Percentiles rank a stretch among this genome's conserved stretches.
phyloP scores from a whole-genome alignment of 2,113 vertebrate species.

The Tragelaphus strepsiceros region DNA sequence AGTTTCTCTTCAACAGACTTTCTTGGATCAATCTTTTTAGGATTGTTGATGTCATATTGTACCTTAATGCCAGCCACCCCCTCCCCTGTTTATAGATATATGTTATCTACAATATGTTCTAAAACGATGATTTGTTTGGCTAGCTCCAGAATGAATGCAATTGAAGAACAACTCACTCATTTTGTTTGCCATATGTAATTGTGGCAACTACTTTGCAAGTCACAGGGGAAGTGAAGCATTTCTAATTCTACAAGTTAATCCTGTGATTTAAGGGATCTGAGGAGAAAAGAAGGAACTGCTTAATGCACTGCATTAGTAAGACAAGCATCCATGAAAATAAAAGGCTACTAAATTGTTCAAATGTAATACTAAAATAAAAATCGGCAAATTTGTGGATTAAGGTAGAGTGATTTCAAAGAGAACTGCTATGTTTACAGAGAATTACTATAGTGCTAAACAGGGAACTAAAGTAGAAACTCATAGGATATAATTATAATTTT shows the following conservation, averaged over 20 bases:
- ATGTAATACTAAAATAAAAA: neutral
- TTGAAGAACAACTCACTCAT: neutral
- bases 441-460: neutral
- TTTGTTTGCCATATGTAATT: neutral
- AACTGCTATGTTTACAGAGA: neutral
- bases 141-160: neutral
- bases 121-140: neutral
- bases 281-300: neutral
- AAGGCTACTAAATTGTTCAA: neutral
- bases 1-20: neutral
- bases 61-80: neutral
- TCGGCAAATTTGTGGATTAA: neutral
- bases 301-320: neutral
- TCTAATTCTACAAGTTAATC: constrained; percentile 47
- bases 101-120: neutral
- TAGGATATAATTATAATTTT: neutral
- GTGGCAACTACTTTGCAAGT: neutral
- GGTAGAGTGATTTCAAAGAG: neutral
- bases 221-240: neutral
- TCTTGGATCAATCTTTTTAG: neutral
- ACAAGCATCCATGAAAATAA: constrained; percentile 24
- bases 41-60: neutral
- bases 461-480: neutral
- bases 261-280: neutral
- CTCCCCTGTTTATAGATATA: neutral